phyloP scores from a whole-genome alignment of 2,113 vertebrate genomes.

The Albula glossodonta region DNA sequence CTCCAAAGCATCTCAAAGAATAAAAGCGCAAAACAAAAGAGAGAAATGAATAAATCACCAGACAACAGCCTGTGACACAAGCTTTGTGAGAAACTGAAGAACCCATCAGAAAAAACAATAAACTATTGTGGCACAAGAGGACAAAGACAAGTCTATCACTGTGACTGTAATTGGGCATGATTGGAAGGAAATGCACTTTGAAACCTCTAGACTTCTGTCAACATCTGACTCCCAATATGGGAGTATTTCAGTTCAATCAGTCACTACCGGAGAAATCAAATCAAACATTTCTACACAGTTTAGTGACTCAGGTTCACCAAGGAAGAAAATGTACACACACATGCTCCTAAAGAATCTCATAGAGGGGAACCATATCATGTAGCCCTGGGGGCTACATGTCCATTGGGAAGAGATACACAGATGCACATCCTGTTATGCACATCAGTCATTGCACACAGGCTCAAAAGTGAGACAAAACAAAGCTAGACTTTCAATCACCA shows the following conservation, averaged over 20 bases:
- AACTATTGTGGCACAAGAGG: background rate
- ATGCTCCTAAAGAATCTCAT: background rate
- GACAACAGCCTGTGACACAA: background rate
- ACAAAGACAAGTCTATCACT: background rate
- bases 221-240: conserved; percentile 9
- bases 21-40: background rate
- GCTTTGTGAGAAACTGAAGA: conserved; percentile 1
- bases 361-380: conserved; percentile 6
- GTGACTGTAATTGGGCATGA: background rate
- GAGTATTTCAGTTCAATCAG: conserved; percentile 35
- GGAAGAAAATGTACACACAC: background rate
- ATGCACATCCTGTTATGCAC: background rate
- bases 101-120: background rate
- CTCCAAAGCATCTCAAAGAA: conserved; percentile 2
- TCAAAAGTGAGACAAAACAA: background rate
- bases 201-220: conserved; percentile 31
- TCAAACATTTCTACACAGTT: conserved; percentile 9
- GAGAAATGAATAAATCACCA: background rate
- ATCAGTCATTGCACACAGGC: background rate
- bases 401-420: conserved; percentile 15
- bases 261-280: conserved; percentile 40
- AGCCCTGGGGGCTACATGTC: conserved; percentile 2
- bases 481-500: too few species aligned
- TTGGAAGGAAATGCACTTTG: background rate
- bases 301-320: background rate